These are phyloP conservation scores for Eristalis intricaria DNA, from an alignment of 2,888 invertebrate genomes.

Conservation along the genomic window DNA sequence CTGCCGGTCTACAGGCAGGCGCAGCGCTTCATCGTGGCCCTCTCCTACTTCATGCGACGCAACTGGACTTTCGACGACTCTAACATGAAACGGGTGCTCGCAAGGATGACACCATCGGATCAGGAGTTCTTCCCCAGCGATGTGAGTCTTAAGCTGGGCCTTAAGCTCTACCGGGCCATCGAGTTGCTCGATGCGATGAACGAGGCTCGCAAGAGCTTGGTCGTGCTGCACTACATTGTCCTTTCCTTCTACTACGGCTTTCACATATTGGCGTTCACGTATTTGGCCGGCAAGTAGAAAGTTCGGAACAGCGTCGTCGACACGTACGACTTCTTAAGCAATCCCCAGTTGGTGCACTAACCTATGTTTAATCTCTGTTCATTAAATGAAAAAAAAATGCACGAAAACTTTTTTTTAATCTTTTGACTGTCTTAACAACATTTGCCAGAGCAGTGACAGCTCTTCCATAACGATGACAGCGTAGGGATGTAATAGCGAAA, in stretches of 20 bases:
- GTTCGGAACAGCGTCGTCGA: slow-evolving; percentile 23
- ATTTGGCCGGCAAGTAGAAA: slow-evolving; percentile 27
- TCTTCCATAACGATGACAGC: too few species aligned
- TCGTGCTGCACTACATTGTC: slow-evolving; percentile 18
- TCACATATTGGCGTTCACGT: slow-evolving; percentile 26
- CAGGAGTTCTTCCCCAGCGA: slow-evolving; percentile 73
- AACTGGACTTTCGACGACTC: slow-evolving; percentile 70
- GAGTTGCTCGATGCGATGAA: slow-evolving; percentile 48
- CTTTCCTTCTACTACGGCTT: slow-evolving; percentile 45
- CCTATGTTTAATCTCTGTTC: too few species aligned
- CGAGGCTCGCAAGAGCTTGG: slow-evolving; percentile 5
- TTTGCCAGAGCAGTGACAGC: too few species aligned
- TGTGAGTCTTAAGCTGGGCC: slow-evolving; percentile 60
- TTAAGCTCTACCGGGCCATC: slow-evolving; percentile 62
- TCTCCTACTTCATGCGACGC: slow-evolving; percentile 71
- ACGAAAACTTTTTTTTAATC: too few species aligned
- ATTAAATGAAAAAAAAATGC: too few species aligned
- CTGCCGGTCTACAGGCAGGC: slow-evolving; percentile 72
- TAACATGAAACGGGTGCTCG: slow-evolving; percentile 72
- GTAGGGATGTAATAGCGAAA: too few species aligned
- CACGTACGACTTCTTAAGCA: slow-evolving; percentile 41
- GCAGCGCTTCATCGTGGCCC: slow-evolving; percentile 65
- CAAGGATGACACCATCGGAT: slow-evolving; percentile 72
- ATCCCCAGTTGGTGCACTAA: slow-evolving; percentile 24
- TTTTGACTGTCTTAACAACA: too few species aligned